Evolutionary conservation across 1,140 invertebrate species (phyloP).

Genomic region (Gonioctena quinquepunctata): DNA sequence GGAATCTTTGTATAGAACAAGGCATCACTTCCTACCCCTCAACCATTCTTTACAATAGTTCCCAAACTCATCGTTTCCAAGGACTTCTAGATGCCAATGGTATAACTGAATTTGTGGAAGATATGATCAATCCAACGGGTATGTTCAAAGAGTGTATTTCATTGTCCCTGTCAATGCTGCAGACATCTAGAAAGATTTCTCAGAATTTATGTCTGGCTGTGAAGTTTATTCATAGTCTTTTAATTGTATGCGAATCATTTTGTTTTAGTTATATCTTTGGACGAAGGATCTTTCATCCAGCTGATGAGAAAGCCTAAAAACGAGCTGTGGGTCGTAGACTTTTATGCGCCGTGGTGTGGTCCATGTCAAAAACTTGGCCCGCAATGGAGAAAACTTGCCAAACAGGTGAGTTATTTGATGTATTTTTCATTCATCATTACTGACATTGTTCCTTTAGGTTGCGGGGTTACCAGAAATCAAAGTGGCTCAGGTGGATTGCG

Average conservation of each 20-base stretch:
- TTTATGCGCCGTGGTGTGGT: conserved; percentile 82
- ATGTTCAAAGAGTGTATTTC: too few species aligned
- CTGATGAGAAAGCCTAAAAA: conserved; percentile 65
- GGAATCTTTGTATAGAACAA: conserved; percentile 62
- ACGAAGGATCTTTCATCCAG: conserved; percentile 61
- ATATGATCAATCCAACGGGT: conserved; percentile 58
- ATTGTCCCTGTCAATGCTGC: too few species aligned
- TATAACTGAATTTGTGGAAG: conserved; percentile 72
- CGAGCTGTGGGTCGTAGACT: conserved; percentile 83
- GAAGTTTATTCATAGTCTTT: too few species aligned
- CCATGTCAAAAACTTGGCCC: conserved; percentile 80
- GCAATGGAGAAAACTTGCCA: conserved; percentile 79
- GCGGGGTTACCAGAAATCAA: conserved; percentile 59
- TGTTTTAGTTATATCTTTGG: conserved; percentile 51
- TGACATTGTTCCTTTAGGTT: conserved; percentile 69
- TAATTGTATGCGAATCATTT: neutral
- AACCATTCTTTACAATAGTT: conserved; percentile 71
- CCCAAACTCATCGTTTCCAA: conserved; percentile 63
- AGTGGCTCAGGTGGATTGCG: conserved; percentile 74
- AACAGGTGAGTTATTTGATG: conserved; percentile 55
- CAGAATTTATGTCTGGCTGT: too few species aligned
- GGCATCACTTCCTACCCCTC: conserved; percentile 76
- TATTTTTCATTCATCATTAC: conserved; percentile 37
- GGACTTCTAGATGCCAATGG: conserved; percentile 64
- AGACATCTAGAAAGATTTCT: too few species aligned